A percentile compares a stretch with the other conserved stretches of the same genome.
Evolutionary conservation across 2,888 invertebrate genomes (phyloP).

Genomic region (Noctua janthina): DNA sequence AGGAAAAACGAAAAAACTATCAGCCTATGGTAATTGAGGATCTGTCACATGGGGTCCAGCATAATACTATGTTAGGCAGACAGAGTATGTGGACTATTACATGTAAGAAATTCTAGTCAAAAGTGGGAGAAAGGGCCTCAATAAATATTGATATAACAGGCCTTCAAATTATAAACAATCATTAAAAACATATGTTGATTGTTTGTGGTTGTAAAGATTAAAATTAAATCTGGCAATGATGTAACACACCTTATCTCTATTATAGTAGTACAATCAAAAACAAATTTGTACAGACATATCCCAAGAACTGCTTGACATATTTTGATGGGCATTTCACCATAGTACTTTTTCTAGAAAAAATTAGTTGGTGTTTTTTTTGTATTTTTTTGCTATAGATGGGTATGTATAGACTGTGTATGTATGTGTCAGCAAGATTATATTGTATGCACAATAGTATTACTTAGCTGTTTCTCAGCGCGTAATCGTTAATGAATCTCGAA

Average conservation of each 20-base stretch:
- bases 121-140: constrained; percentile 6
- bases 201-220: constrained; percentile 40
- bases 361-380: neutral
- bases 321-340: constrained; percentile 26
- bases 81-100: no score
- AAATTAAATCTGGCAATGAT: constrained; percentile 52
- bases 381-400: neutral
- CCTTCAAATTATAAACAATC: constrained; percentile 10
- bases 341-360: neutral
- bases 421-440: constrained; percentile 23
- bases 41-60: neutral
- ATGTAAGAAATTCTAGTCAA: neutral
- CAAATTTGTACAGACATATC: constrained; percentile 35
- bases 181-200: constrained; percentile 28
- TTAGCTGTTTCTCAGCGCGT: constrained; percentile 61
- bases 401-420: neutral
- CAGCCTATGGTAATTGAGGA: neutral
- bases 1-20: neutral
- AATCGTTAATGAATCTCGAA: constrained; percentile 71
- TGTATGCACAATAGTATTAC: constrained; percentile 51
- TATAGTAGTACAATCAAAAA: constrained; percentile 44
- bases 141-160: neutral
- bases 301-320: constrained; percentile 44
- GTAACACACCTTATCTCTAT: constrained; percentile 51
- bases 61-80: neutral